These are phyloP conservation scores for Gambusia affinis DNA, from an alignment of 2,113 vertebrate genomes.

Conservation along the genomic window DNA sequence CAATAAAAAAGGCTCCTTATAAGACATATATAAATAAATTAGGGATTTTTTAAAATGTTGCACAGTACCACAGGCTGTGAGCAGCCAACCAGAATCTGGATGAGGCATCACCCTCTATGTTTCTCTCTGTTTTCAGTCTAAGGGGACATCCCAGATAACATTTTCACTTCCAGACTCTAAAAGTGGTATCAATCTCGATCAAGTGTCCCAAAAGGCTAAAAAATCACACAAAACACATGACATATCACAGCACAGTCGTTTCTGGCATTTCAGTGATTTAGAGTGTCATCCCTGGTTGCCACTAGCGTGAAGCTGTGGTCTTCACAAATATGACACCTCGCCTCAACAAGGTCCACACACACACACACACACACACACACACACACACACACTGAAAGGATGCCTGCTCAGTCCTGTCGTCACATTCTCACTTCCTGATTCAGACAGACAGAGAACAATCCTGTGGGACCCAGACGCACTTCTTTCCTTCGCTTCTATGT, in stretches of 20 bases:
- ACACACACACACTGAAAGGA: slow-evolving; percentile 45
- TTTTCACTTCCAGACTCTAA: slow-evolving; percentile 57
- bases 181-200: slow-evolving; percentile 56
- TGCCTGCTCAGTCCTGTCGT: slow-evolving; percentile 59
- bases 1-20: no score
- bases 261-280: slow-evolving; percentile 65
- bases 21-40: not conserved
- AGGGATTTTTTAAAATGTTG: not conserved
- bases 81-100: not conserved
- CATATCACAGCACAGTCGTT: slow-evolving; percentile 64
- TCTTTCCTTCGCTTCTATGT: slow-evolving; percentile 54
- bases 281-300: slow-evolving; percentile 69
- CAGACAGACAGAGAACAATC: slow-evolving; percentile 70
- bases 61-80: not conserved
- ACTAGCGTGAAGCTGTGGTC: slow-evolving; percentile 70
- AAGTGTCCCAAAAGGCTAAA: slow-evolving; percentile 42
- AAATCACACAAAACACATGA: slow-evolving; percentile 19
- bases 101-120: slow-evolving; percentile 20
- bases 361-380: slow-evolving; percentile 47
- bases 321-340: slow-evolving; percentile 77
- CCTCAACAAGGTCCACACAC: slow-evolving; percentile 61
- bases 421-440: slow-evolving; percentile 79
- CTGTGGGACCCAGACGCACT: slow-evolving; percentile 65
- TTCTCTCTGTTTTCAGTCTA: not conserved
- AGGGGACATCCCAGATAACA: slow-evolving; percentile 53